phyloP scores from a whole-genome alignment of 2,888 invertebrate genomes.

The Galerucella nymphaeae region DNA sequence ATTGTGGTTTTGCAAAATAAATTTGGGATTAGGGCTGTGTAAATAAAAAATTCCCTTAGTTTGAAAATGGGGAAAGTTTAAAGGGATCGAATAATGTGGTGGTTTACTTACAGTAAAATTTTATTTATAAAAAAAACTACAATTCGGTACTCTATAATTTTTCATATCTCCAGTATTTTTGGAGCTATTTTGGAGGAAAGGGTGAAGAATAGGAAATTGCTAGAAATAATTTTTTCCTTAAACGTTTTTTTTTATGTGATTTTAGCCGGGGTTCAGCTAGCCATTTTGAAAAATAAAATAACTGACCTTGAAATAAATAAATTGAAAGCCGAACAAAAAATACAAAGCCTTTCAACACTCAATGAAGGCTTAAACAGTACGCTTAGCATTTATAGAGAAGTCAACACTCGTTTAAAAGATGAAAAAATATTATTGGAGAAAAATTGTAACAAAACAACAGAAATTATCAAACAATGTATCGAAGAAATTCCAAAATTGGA shows the following conservation, averaged over 20 bases:
- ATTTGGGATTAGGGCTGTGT: too few relatives aligned
- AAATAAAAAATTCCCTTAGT: too few relatives aligned
- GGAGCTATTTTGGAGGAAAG: too few relatives aligned
- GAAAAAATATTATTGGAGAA: conserved; percentile 22
- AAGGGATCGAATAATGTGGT: too few relatives aligned
- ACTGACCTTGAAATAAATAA: background rate
- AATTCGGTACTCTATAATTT: too few relatives aligned
- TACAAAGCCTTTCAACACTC: background rate
- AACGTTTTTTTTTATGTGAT: background rate
- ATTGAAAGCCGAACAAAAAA: conserved; percentile 17
- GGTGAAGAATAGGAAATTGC: too few relatives aligned
- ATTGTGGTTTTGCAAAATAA: too few relatives aligned
- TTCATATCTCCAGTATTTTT: too few relatives aligned
- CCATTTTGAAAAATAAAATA: conserved; percentile 3
- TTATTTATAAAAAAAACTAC: too few relatives aligned
- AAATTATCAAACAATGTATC: conserved; percentile 20
- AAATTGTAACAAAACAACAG: conserved; percentile 19
- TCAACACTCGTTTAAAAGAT: conserved; percentile 10
- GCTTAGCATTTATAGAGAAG: background rate
- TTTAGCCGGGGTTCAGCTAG: background rate
- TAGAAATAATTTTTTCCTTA: too few relatives aligned
- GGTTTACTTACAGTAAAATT: too few relatives aligned
- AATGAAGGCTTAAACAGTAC: conserved; percentile 8
- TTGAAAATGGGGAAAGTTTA: too few relatives aligned
- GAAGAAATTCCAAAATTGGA: conserved; percentile 18